Percentiles rank a stretch among this genome's conserved stretches.
phyloP scores from a whole-genome alignment of 2,888 invertebrate species.

The Strigamia crassipes region DNA sequence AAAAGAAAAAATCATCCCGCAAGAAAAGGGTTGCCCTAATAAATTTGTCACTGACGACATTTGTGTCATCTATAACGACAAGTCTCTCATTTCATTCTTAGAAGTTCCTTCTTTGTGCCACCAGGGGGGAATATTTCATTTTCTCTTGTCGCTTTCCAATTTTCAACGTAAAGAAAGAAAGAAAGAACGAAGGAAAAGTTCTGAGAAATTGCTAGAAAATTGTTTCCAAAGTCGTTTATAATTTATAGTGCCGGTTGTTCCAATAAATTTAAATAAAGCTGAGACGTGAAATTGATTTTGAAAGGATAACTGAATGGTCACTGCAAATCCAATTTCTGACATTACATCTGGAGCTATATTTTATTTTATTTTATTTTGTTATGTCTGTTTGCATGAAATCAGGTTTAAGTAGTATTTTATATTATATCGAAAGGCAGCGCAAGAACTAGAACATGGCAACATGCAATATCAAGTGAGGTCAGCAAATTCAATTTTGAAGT shows the following conservation, averaged over 20 bases:
- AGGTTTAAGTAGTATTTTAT: no score
- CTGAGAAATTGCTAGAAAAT: neutral
- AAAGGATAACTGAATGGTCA: no score
- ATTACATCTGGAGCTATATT: no score
- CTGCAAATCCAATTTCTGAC: no score
- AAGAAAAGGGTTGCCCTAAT: conserved; percentile 6
- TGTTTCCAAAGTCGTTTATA: neutral
- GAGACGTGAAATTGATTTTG: no score
- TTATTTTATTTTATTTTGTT: no score
- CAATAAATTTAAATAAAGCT: neutral
- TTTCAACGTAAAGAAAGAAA: neutral
- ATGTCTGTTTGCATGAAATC: no score
- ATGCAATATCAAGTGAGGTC: no score
- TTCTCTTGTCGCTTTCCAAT: neutral
- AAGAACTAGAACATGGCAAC: no score
- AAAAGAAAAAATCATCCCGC: neutral
- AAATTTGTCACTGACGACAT: conserved; percentile 16
- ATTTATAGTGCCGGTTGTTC: neutral
- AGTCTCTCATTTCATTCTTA: conserved; percentile 12
- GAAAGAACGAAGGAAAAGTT: neutral
- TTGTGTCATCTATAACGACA: conserved; percentile 11
- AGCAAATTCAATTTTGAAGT: no score
- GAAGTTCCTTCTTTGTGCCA: neutral
- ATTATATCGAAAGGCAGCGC: no score
- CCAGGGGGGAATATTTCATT: neutral